phyloP scores from a whole-genome alignment of 2,797 vertebrate genomes.

The Poliocrania exsul region DNA sequence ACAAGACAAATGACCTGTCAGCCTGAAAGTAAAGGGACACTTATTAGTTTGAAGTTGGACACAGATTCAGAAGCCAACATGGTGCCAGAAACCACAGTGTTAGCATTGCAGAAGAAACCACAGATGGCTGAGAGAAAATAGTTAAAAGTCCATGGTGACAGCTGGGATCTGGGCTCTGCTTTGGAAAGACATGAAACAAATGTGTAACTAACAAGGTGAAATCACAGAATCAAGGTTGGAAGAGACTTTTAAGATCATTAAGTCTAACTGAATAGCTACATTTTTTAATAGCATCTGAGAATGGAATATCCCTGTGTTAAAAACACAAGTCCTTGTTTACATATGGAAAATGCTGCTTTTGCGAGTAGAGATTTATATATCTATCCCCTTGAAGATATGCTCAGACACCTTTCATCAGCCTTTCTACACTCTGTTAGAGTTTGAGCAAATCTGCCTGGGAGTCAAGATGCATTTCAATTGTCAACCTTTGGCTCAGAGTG shows the following conservation, averaged over 20 bases:
- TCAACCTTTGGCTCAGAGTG: not conserved
- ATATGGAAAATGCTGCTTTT: not conserved
- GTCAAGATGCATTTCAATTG: not conserved
- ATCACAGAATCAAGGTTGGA: not conserved
- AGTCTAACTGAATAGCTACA: not conserved
- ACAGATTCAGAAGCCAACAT: not conserved
- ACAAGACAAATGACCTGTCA: slow-evolving; percentile 44
- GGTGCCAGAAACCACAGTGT: not conserved
- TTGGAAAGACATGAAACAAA: not conserved
- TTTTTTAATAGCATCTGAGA: not conserved
- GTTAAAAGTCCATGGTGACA: not conserved
- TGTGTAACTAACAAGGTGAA: not conserved
- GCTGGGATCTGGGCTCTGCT: not conserved
- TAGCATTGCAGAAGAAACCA: not conserved
- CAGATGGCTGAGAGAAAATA: slow-evolving; percentile 3
- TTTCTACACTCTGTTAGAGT: not conserved
- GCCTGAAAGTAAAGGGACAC: not conserved
- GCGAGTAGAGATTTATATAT: not conserved
- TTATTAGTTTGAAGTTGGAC: not conserved
- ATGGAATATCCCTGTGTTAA: not conserved
- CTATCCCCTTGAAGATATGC: not conserved
- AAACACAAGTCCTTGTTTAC: not conserved
- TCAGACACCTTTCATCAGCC: not conserved
- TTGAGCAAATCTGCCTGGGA: not conserved
- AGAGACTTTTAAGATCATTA: not conserved